A percentile compares a stretch with the other conserved stretches of the same genome.
These are phyloP conservation scores for Ectemnius continuus DNA, from an alignment of 2,888 invertebrate species.

Conservation along the genomic window DNA sequence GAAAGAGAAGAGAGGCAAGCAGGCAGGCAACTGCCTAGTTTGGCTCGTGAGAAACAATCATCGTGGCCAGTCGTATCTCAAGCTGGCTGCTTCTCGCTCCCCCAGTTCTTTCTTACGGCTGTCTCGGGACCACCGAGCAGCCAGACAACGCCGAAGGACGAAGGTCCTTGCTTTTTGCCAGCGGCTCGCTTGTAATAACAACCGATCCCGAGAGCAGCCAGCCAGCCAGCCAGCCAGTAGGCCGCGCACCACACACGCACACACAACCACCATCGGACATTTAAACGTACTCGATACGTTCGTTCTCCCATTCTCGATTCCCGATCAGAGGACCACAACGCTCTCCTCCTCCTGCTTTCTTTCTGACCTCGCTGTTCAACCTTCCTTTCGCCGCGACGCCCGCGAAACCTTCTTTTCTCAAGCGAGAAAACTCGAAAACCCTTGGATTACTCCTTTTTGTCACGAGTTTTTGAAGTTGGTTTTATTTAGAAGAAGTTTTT, in stretches of 20 bases:
- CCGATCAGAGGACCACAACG: too few species aligned
- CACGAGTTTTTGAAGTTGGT: too few species aligned
- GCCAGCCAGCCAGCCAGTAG: slow-evolving; percentile 14
- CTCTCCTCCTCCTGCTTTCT: too few species aligned
- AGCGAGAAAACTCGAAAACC: too few species aligned
- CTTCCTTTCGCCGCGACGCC: too few species aligned
- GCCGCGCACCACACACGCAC: slow-evolving; percentile 10
- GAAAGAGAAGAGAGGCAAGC: too few species aligned
- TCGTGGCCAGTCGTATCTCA: slow-evolving; percentile 21
- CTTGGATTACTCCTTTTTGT: too few species aligned
- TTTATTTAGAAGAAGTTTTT: too few species aligned
- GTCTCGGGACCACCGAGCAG: slow-evolving; percentile 36
- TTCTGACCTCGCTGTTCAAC: too few species aligned
- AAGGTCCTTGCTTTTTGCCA: slow-evolving; percentile 60
- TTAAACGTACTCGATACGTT: slow-evolving; percentile 44
- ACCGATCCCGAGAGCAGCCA: slow-evolving; percentile 54
- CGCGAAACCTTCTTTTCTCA: too few species aligned
- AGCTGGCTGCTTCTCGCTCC: slow-evolving; percentile 25
- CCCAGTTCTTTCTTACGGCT: slow-evolving; percentile 15
- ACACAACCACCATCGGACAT: slow-evolving; percentile 53
- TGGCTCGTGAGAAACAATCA: slow-evolving; percentile 70
- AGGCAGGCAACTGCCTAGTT: slow-evolving; percentile 57
- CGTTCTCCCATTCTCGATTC: not conserved
- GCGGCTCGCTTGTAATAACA: slow-evolving; percentile 62
- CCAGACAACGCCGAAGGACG: slow-evolving; percentile 58